Base-by-base conservation (phyloP, 2,113 vertebrate species). In the Oncorhynchus keta region DNA sequence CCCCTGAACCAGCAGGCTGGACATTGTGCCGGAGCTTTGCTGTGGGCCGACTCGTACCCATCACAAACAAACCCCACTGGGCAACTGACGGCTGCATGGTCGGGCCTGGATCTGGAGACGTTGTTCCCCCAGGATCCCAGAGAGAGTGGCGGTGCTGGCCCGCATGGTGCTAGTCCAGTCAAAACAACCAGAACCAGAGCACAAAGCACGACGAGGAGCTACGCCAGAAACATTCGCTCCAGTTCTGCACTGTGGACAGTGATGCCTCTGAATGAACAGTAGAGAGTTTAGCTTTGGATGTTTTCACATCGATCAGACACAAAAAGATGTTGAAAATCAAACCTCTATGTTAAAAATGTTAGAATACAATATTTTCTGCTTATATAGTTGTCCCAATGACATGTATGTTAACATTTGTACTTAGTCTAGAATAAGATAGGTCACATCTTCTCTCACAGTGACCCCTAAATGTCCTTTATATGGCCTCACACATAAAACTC, bases 31-130 rank as follows among this genome's bases (percentile, higher is more conserved):
- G 66, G 30, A 48, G 62, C 77, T 78, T 72, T 68, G 48, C 28
- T 8, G 57, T 62, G 48, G 48, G 48, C 72, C 59, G 32, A 62
- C 77, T 72, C 45, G 7, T 49, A 35, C 18, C 28, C 7, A 3
- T 48, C 55, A 80, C 78, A 79, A 84, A 82, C 76, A 83, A 73
- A 71, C 51, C 79, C 78, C 84, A 79, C 84, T 83, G 16, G 72
- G 82, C 70, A 2, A 72, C 80, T 89, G 85, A 86, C 57, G 76
- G 86, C 88, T 85, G 81, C 78, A 72, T 82, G 83, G 86, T 48
- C 18, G 8, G 20, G 18, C 76, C 13, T 0, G 48, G 4, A 81
- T 71, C n/a, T 18, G 45, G 48, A 28, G n/a, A 57, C 20, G 8
- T 13, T 45, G 13, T n/a, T 62, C 59, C 59, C 59, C 59, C 59